Evolutionary conservation across 2,797 vertebrate species (phyloP), one percentile per base, ranked within the genome.

Genomic region (Microcaecilia unicolor): DNA sequence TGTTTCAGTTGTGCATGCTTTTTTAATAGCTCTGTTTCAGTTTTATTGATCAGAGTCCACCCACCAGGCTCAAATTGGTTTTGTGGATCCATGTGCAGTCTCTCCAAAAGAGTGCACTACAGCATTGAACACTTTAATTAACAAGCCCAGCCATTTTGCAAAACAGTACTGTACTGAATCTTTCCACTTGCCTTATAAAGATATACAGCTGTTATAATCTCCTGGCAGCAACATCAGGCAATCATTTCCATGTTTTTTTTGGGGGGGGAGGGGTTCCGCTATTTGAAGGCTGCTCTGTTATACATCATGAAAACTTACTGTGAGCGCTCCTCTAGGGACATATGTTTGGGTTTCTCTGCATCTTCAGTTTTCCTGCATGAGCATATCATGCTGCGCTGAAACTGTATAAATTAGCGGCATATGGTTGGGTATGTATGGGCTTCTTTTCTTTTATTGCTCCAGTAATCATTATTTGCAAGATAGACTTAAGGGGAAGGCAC

Each of bases 111-210:
- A 25, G 6, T 5, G n/a, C 29, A 19, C 44, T 31, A 25, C 34
- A 34, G 31, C 16, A 6, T 23, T 53, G 15, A 0, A 0, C 49
- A 22, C 31, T 51, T 37, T 27, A 12, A 6, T 8, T 46, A 38
- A 60, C 51, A 60, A 42, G 59, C 58, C n/a, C n/a, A 46, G 20
- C 28, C 46, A 25, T 44, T 53, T 37, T 55, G 48, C 37, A 63
- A 32, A 26, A 20, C 37, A 1, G 18, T 25, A 34, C 40, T 42
- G 59, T 51, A 25, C 47, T 59, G 61, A 59, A 37, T 54, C 33
- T 54, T 61, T 44, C n/a, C 36, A 15, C 40, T 65, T 59, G 22
- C 44, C 43, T 25, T 30, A 28, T 38, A 54, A n/a, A 39, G 58
- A 48, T 53, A 34, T 41, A 31, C 35, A 28, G 18, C 34, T 33